Evolutionary conservation across 2,113 vertebrate genomes (phyloP).

Genomic region (Callospermophilus lateralis): DNA sequence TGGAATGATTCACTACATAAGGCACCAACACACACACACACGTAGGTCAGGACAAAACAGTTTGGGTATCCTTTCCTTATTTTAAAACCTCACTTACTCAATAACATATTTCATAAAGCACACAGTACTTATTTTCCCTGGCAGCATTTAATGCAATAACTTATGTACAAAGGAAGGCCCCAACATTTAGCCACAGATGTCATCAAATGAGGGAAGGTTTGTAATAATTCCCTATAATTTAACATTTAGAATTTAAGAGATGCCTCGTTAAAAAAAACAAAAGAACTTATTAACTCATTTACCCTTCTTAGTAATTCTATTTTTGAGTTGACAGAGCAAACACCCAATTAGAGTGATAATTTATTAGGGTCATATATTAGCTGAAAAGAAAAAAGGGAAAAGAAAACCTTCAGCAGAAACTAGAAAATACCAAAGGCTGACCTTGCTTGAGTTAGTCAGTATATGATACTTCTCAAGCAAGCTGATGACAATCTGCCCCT

Average conservation of each 20-base stretch:
- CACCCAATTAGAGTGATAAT: slow-evolving; percentile 58
- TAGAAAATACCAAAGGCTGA: slow-evolving; percentile 36
- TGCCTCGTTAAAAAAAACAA: slow-evolving; percentile 67
- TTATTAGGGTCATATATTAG: slow-evolving; percentile 60
- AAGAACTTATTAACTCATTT: slow-evolving; percentile 59
- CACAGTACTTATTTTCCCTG: slow-evolving; percentile 23
- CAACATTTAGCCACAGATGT: slow-evolving; percentile 63
- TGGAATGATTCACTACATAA: slow-evolving; percentile 64
- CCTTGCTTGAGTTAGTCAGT: slow-evolving; percentile 40
- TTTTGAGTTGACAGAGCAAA: slow-evolving; percentile 59
- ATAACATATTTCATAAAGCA: slow-evolving; percentile 52
- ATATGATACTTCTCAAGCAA: neutral
- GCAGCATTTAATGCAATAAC: slow-evolving; percentile 53
- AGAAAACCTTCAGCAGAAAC: neutral
- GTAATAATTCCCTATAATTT: slow-evolving; percentile 63
- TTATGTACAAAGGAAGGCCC: slow-evolving; percentile 15
- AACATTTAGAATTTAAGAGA: slow-evolving; percentile 64
- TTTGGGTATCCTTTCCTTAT: slow-evolving; percentile 53
- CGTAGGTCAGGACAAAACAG: slow-evolving; percentile 66
- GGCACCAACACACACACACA: neutral
- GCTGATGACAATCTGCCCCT: neutral
- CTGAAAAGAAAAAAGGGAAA: neutral
- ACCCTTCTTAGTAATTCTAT: slow-evolving; percentile 55
- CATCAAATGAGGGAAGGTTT: slow-evolving; percentile 68
- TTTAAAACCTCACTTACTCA: slow-evolving; percentile 58